A percentile compares a stretch with the other conserved stretches of the same genome.
Evolutionary conservation across 2,113 vertebrate species (phyloP).

Genomic region (Gymnorhina tibicen): DNA sequence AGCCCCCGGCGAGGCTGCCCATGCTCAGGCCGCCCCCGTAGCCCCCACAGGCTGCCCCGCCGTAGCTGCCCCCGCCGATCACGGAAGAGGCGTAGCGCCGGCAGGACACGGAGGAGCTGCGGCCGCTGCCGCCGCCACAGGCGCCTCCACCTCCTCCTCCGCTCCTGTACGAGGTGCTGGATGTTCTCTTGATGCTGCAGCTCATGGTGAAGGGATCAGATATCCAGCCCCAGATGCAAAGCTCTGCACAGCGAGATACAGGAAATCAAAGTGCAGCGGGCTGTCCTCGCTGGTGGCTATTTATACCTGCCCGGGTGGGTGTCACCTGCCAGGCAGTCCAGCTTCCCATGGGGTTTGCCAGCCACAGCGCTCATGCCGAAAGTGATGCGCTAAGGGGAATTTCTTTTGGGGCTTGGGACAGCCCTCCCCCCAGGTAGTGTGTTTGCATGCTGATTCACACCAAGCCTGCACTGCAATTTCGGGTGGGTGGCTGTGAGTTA

Average conservation of each 20-base stretch:
- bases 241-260: neutral
- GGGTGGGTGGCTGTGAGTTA: constrained; percentile 52
- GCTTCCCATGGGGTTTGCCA: constrained; percentile 39
- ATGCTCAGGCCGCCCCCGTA: neutral
- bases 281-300: neutral
- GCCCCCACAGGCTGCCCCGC: neutral
- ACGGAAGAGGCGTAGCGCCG: constrained; percentile 11
- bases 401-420: constrained; percentile 31
- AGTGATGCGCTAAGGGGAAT: constrained; percentile 59
- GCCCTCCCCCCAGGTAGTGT: constrained; percentile 14
- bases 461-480: neutral
- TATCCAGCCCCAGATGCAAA: neutral
- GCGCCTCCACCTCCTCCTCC: neutral
- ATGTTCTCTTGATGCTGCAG: constrained; percentile 45
- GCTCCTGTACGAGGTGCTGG: constrained; percentile 24
- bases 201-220: neutral
- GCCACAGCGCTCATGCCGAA: neutral
- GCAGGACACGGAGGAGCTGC: constrained; percentile 3
- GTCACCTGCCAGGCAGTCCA: neutral
- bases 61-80: neutral
- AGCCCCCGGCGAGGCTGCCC: neutral
- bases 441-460: constrained; percentile 48
- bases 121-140: neutral
- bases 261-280: neutral
- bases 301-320: constrained; percentile 1